phyloP scores from a whole-genome alignment of 2,797 vertebrate genomes.

The Periparus ater region DNA sequence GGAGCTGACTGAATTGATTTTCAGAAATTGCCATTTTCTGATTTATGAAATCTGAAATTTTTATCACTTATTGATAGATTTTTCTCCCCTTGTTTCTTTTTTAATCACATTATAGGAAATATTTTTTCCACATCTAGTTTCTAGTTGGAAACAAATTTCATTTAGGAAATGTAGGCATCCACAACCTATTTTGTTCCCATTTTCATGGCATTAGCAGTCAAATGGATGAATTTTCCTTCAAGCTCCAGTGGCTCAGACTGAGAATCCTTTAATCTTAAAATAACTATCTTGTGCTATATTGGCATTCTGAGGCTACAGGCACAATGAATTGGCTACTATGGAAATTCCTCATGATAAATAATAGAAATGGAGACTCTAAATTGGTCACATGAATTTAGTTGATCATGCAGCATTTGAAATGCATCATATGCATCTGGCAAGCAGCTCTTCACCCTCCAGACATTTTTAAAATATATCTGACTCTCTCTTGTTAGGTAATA shows the following conservation, averaged over 20 bases:
- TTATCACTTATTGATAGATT: not conserved
- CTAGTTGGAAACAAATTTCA: not conserved
- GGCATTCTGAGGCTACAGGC: not conserved
- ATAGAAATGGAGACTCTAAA: not conserved
- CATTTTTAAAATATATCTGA: not conserved
- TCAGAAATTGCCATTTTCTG: not conserved
- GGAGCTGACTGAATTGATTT: not conserved
- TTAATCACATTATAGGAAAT: not conserved
- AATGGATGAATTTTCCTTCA: not conserved
- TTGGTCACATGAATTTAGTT: not conserved
- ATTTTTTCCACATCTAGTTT: not conserved
- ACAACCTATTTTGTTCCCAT: not conserved
- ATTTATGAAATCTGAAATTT: not conserved
- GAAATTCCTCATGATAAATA: not conserved
- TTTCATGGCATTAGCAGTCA: not conserved
- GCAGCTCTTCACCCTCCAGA: not conserved
- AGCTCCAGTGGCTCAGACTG: not conserved
- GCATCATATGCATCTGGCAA: not conserved
- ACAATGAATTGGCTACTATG: not conserved
- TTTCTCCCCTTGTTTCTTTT: not conserved
- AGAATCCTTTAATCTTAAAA: conserved; percentile 8
- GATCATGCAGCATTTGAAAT: not conserved
- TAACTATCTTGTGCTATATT: not conserved
- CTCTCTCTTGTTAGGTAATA: not conserved
- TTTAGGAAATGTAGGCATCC: not conserved